Evolutionary conservation across 2,113 vertebrate species (phyloP), one percentile per base, ranked within the genome.

Genomic region (Etia nguti): DNA sequence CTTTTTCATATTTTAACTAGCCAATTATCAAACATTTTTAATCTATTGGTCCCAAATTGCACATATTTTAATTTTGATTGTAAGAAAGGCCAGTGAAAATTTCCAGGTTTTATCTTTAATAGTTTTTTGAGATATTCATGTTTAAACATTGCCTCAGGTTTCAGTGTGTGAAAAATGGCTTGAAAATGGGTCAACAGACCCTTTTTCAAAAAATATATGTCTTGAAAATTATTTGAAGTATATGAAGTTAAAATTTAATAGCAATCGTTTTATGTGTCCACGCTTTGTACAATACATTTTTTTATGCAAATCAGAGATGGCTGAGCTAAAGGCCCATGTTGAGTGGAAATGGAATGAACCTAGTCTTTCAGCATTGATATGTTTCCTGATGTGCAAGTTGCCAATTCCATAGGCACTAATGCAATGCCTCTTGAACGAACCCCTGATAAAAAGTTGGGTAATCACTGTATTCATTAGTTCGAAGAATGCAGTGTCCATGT

Each of bases 221-320:
- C 31, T n/a, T 3, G 36, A n/a, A 65, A 62, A n/a, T 36, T 11
- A 62, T 36, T 62, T n/a, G 59, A 62, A 36, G 18, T n/a, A 65
- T 65, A 38, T 65, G 60, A 65, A 65, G 60, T 6, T 65, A 65
- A 12, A 1, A 8, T 65, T 65, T 65, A 31, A 65, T n/a, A 36
- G 60, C 31, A 65, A 36, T 8, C 10, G 36, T 65, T 65, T 65
- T 38, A 12, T 65, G 36, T 38, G 31, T 65, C 31, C 60, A n/a
- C 10, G 38, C 10, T 38, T n/a, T 65, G 31, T 38, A 0, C 0
- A 18, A 65, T 65, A 0, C 1, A 0, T 11, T 0, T 65, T 7
- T 34, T 65, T 8, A n/a, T 65, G 60, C 60, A 34, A 34, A 34
- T 34, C 34, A 36, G 60, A 38, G 31, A 65, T 65, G 60, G 18